Evolutionary conservation across 2,113 vertebrate genomes (phyloP), one percentile per base, ranked within the genome.

Genomic region (Nymphicus hollandicus): DNA sequence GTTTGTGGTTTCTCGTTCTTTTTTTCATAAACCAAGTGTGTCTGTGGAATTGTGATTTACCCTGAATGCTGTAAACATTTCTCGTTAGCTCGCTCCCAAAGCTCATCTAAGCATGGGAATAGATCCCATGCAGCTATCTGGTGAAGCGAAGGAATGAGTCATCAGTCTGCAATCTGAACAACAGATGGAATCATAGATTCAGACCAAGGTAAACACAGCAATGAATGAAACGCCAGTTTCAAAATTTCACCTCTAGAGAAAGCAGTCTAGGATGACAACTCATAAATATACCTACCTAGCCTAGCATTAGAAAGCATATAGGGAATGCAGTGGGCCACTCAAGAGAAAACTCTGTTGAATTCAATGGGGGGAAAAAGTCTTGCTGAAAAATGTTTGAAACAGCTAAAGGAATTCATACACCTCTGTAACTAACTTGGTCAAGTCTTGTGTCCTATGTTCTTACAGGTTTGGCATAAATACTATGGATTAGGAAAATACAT

Each of bases 141-240:
- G 72, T 47, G 73, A 93, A 96, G 96, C 74, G 78, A 85, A 94
- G 81, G 82, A 92, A 83, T 96, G 94, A 98, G 87, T 97, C 97
- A 97, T 74, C 58, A 61, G 35, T 77, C 55, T n/a, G 61, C 41
- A 39, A 84, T 64, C 55, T 92, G 82, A 97, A 93, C 77, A 93
- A 86, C 50, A 92, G 74, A 37, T 28, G 4, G 53, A 88, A 94
- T 14, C 17, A 4, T 35, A 73, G 29, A 94, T 95, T 95, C 74
- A 94, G 52, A 95, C 52, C 60, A 74, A 93, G 88, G 93, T 71
- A 94, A 92, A 83, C 87, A 82, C 19, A 83, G 72, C 23, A 95
- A 84, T 92, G 93, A 97, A 97, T 70, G 83, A 87, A 96, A 95
- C 23, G 60, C 33, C 39, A 85, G 46, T 64, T 35, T 72, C 72